Base-by-base conservation (phyloP, 2,888 invertebrate species). In the Cryptocephalus moraei region DNA sequence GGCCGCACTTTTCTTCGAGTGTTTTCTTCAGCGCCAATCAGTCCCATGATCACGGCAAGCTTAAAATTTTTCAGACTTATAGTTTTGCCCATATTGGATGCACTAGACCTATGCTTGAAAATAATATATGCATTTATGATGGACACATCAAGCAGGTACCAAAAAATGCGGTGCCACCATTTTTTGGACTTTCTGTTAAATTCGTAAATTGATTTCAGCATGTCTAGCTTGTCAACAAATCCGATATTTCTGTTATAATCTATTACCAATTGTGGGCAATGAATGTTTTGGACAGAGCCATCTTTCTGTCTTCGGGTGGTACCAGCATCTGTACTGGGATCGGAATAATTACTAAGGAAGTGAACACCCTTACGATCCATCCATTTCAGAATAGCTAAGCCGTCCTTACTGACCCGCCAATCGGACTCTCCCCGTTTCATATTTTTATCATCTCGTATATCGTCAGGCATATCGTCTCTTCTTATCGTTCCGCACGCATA, bases 211-310 rank as follows among this genome's bases (percentile, higher is more conserved):
- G 53, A 48, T 53, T 59, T 60, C n/a, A 58, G 43, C 58, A 55
- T 56, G 44, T 66, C 62, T 32, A 55, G 50, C 50, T 62, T 59
- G 53, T 66, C 63, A 6, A 65, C 62, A 47, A 50, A 56, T 11
- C 60, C 60, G 63, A 64, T 65, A 50, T 62, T 49, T 10, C 32
- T 46, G 47, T 60, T 65, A 44, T 63, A 64, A 46, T 60, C 51
- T 32, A 50, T 54, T 10, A 63, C 51, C 34, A 59, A 43, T 32
- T 12, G 3, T n/a, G 45, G 45, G 33, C 45, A 47, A 32, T 39
- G n/a, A 40, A 50, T 36, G 9, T 49, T 45, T 11, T 47, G 40
- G 32, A 41, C 8, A 14, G 4, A 13, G 8, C 47, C 47, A 43
- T 36, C 8, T 45, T 45, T 41, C 10, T 40, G 22, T 32, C 22